These are phyloP conservation scores for Tupiocoris notatus DNA, from an alignment of 2,888 invertebrate genomes.

Conservation along the genomic window DNA sequence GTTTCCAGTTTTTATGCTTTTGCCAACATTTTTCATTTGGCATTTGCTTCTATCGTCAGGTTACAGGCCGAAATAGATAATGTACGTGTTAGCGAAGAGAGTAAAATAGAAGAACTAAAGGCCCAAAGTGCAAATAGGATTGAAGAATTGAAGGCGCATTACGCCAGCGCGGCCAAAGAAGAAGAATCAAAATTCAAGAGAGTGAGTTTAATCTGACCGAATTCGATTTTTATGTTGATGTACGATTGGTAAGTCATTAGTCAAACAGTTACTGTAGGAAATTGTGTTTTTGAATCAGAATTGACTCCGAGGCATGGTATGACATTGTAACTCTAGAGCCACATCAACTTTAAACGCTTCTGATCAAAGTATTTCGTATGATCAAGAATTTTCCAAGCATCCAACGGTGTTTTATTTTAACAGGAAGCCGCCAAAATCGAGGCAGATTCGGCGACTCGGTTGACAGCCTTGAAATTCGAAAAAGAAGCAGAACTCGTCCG, in stretches of 20 bases:
- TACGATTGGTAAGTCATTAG: too few species aligned
- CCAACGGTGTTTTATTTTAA: too few species aligned
- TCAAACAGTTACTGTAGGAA: too few species aligned
- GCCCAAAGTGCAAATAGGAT: slow-evolving; percentile 56
- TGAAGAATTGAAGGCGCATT: slow-evolving; percentile 56
- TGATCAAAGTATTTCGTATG: too few species aligned
- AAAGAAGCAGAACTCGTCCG: slow-evolving; percentile 45
- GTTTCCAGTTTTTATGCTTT: too few species aligned
- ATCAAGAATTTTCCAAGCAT: too few species aligned
- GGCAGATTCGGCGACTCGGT: slow-evolving; percentile 30
- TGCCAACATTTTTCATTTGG: too few species aligned
- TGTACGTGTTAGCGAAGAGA: slow-evolving; percentile 54
- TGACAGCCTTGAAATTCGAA: slow-evolving; percentile 40
- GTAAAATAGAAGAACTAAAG: slow-evolving; percentile 57
- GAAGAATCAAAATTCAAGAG: slow-evolving; percentile 51
- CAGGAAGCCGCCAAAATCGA: slow-evolving; percentile 43
- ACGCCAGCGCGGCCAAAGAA: slow-evolving; percentile 56
- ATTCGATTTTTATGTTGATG: too few species aligned
- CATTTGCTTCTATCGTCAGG: slow-evolving; percentile 11
- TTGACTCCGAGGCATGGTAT: too few species aligned
- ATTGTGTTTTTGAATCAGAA: slow-evolving; percentile 10
- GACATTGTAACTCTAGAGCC: too few species aligned
- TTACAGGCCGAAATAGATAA: slow-evolving; percentile 47
- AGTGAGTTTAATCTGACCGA: slow-evolving; percentile 44
- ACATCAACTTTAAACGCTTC: too few species aligned